These are phyloP conservation scores for Apoderus coryli DNA, from an alignment of 2,888 invertebrate genomes.

Conservation along the genomic window DNA sequence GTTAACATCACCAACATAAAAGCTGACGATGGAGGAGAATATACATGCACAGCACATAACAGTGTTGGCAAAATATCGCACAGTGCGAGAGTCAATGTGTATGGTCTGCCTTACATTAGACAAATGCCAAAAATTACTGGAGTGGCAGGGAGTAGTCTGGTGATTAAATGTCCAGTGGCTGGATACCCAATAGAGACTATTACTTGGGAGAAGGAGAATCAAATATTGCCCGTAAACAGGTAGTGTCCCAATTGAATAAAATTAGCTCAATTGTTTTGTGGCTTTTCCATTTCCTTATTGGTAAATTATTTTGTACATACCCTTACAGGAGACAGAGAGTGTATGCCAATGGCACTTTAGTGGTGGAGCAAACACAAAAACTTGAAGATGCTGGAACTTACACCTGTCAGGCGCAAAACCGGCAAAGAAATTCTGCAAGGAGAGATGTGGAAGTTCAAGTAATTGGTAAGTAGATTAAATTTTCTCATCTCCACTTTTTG, in stretches of 20 bases:
- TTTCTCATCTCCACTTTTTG: not conserved
- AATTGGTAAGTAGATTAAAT: conserved; percentile 37
- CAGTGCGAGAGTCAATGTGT: conserved; percentile 17
- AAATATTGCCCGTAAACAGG: conserved; percentile 72
- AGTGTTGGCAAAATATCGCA: conserved; percentile 67
- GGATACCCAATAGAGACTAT: conserved; percentile 79
- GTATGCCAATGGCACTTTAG: conserved; percentile 72
- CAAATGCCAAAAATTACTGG: conserved; percentile 82
- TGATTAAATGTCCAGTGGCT: conserved; percentile 80
- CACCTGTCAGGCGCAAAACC: conserved; percentile 77
- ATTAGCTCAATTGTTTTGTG: too few species aligned
- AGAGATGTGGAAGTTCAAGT: conserved; percentile 63
- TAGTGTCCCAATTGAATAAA: conserved; percentile 6
- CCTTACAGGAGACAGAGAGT: conserved; percentile 46
- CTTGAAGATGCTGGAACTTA: conserved; percentile 79
- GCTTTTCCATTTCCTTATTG: too few species aligned
- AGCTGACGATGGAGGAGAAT: conserved; percentile 83
- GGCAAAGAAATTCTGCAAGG: conserved; percentile 65
- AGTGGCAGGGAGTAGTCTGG: conserved; percentile 68
- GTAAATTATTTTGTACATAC: too few species aligned
- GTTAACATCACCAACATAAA: conserved; percentile 78
- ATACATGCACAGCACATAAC: conserved; percentile 73
- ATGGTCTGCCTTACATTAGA: conserved; percentile 57
- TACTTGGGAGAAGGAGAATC: conserved; percentile 83
- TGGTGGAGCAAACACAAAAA: conserved; percentile 73